A percentile compares a stretch with the other conserved stretches of the same genome.
phyloP scores from a whole-genome alignment of 1,140 invertebrate species.

The Littorina saxatilis region DNA sequence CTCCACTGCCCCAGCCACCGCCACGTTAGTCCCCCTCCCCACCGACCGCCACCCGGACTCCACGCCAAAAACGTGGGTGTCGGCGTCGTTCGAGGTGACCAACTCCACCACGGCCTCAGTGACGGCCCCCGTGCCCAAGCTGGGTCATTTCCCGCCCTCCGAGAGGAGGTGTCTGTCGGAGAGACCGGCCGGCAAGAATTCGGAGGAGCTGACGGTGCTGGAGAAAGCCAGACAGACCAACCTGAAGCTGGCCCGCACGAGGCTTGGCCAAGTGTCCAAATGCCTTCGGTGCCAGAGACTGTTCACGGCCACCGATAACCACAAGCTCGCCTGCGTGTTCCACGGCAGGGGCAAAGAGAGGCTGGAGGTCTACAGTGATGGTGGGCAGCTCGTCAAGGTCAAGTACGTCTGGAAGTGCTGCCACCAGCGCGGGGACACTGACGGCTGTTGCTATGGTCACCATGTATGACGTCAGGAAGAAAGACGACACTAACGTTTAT shows the following conservation, averaged over 20 bases:
- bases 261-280: constrained; percentile 81
- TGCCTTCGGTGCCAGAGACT: constrained; percentile 70
- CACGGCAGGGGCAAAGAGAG: constrained; percentile 66
- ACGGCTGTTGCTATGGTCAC: constrained; percentile 67
- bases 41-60: constrained; percentile 33
- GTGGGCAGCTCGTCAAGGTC: constrained; percentile 61
- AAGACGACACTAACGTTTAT: no score
- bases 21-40: constrained; percentile 41
- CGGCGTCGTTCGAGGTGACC: constrained; percentile 44
- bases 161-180: constrained; percentile 16
- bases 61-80: constrained; percentile 43
- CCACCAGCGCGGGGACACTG: constrained; percentile 59
- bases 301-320: constrained; percentile 69
- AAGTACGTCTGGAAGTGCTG: constrained; percentile 70
- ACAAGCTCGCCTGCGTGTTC: constrained; percentile 69
- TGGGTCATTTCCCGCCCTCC: constrained; percentile 17
- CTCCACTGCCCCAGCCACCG: constrained; percentile 25
- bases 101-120: constrained; percentile 36
- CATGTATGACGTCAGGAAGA: constrained; percentile 55
- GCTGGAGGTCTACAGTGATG: constrained; percentile 64
- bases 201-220: not conserved
- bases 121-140: constrained; percentile 33
- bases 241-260: not conserved
- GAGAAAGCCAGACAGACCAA: not conserved
- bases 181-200: not conserved